These are phyloP conservation scores for Eudyptes chrysolophus DNA, from an alignment of 2,113 vertebrate genomes.

Conservation along the genomic window DNA sequence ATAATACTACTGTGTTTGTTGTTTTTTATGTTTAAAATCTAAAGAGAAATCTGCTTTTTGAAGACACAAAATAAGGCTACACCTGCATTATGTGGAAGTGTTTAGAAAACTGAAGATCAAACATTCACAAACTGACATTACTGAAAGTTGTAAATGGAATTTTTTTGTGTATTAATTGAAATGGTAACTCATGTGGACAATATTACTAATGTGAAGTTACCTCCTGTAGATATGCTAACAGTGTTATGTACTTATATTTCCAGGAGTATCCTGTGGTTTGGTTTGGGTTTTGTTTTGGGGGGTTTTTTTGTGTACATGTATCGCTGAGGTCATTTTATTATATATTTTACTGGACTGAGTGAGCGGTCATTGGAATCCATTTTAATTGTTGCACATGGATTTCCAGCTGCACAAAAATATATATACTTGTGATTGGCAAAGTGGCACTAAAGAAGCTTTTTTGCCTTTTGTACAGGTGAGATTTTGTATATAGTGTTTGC, in stretches of 20 bases:
- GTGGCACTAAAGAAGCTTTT: conserved; percentile 80
- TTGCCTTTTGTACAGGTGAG: conserved; percentile 85
- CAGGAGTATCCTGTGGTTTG: conserved; percentile 75
- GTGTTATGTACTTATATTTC: conserved; percentile 80
- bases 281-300: not conserved
- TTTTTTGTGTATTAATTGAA: conserved; percentile 64
- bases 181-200: conserved; percentile 75
- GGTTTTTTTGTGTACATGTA: conserved; percentile 69
- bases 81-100: conserved; percentile 34
- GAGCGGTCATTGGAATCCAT: conserved; percentile 79
- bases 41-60: conserved; percentile 54
- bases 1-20: conserved; percentile 76
- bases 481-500: conserved; percentile 88
- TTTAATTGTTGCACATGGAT: conserved; percentile 79
- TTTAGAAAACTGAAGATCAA: conserved; percentile 65
- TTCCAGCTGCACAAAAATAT: conserved; percentile 79
- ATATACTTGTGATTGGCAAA: conserved; percentile 81
- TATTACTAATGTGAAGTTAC: conserved; percentile 72
- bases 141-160: conserved; percentile 60
- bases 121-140: conserved; percentile 69
- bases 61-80: conserved; percentile 51
- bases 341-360: conserved; percentile 81
- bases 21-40: conserved; percentile 52
- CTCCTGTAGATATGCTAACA: conserved; percentile 79
- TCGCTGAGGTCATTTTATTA: conserved; percentile 68